These are phyloP conservation scores for Macquaria ambigua DNA, from an alignment of 2,113 vertebrate genomes.

Conservation along the genomic window DNA sequence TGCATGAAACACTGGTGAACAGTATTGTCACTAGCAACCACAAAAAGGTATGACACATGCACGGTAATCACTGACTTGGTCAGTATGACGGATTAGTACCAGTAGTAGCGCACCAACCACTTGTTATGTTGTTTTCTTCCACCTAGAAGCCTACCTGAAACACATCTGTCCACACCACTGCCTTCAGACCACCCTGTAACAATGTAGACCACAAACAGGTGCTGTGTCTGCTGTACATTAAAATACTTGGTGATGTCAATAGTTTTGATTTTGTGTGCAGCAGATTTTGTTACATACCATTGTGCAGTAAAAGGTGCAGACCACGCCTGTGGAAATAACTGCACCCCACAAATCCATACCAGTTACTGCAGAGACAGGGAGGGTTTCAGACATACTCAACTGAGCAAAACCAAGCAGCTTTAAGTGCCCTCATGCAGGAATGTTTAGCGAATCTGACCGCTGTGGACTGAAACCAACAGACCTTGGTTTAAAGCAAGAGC, in stretches of 20 bases:
- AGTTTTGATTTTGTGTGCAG: neutral
- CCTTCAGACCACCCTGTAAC: constrained; percentile 91
- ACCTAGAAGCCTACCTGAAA: constrained; percentile 82
- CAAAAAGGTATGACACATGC: constrained; percentile 8
- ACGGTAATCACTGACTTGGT: neutral
- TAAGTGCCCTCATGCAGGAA: constrained; percentile 39
- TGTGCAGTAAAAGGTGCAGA: constrained; percentile 94
- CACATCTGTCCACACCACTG: constrained; percentile 95
- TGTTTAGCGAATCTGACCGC: neutral
- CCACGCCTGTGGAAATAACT: constrained; percentile 89
- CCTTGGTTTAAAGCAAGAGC: constrained; percentile 98
- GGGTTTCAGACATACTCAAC: constrained; percentile 7
- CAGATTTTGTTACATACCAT: constrained; percentile 82
- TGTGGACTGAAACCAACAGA: constrained; percentile 55
- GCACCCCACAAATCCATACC: constrained; percentile 92
- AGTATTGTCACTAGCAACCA: neutral
- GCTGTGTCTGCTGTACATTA: neutral
- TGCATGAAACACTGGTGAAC: neutral
- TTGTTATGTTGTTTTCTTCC: neutral
- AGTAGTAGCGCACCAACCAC: neutral
- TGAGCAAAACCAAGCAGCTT: constrained; percentile 12
- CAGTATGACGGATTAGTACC: neutral
- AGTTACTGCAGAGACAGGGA: constrained; percentile 85
- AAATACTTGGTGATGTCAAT: neutral
- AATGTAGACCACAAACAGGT: constrained; percentile 30